Conservation (phyloP, 2,888 invertebrate species). For the Argyresthia goedartella region DNA sequence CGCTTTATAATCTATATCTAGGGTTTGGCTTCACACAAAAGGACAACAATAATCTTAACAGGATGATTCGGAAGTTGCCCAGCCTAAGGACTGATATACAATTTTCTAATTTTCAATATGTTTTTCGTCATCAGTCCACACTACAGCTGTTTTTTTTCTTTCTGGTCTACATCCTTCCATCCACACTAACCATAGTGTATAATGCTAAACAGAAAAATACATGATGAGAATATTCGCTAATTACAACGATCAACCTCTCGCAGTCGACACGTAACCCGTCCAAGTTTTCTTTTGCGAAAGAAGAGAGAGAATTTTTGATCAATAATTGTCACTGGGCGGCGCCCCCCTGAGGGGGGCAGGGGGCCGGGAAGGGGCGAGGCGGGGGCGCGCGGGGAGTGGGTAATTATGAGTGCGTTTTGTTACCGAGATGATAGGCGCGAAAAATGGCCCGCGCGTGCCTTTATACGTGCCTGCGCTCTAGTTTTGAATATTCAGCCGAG, state of each 20-base stretch:
- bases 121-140: too few relatives aligned
- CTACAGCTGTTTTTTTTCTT: too few relatives aligned
- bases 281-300: constrained; percentile 72
- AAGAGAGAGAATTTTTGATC: constrained; percentile 78
- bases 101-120: too few relatives aligned
- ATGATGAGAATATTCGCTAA: constrained; percentile 36
- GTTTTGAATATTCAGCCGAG: constrained; percentile 68
- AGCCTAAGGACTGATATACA: too few relatives aligned
- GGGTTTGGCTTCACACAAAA: too few relatives aligned
- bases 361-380: constrained; percentile 25
- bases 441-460: constrained; percentile 71
- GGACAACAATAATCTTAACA: too few relatives aligned
- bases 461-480: constrained; percentile 61
- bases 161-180: too few relatives aligned
- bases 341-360: constrained; percentile 28
- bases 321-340: constrained; percentile 77
- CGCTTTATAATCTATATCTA: too few relatives aligned
- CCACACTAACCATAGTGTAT: too few relatives aligned
- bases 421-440: constrained; percentile 72
- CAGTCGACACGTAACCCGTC: constrained; percentile 69
- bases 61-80: too few relatives aligned
- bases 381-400: constrained; percentile 33
- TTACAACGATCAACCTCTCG: constrained; percentile 59
- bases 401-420: constrained; percentile 72
- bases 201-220: too few relatives aligned